A percentile compares a stretch with the other conserved stretches of the same genome.
Evolutionary conservation across 2,888 invertebrate genomes (phyloP).

Genomic region (Scelioninae gen. 2): DNA sequence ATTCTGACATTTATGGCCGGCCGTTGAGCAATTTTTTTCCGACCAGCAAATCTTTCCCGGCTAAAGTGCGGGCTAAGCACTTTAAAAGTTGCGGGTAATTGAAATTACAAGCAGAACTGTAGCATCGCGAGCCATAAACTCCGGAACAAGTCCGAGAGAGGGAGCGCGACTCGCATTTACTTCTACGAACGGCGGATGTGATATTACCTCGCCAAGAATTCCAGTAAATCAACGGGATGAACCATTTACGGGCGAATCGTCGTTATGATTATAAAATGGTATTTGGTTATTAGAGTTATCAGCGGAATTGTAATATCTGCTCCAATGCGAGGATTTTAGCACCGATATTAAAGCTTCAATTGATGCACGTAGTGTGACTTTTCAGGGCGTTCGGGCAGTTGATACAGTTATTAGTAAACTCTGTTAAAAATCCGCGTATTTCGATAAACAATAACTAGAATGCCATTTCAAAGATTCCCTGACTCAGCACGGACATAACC

Average conservation of each 20-base stretch:
- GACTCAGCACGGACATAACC: too few species aligned
- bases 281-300: constrained; percentile 51
- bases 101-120: constrained; percentile 53
- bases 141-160: constrained; percentile 28
- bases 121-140: constrained; percentile 55
- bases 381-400: too few species aligned
- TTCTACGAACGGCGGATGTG: constrained; percentile 40
- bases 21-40: constrained; percentile 49
- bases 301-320: constrained; percentile 32
- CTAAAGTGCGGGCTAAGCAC: constrained; percentile 56
- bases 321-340: not conserved
- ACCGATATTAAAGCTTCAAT: constrained; percentile 15
- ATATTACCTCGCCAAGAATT: constrained; percentile 57
- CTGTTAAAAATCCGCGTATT: too few species aligned
- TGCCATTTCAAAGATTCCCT: too few species aligned
- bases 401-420: too few species aligned
- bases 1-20: constrained; percentile 46
- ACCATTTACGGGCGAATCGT: constrained; percentile 48
- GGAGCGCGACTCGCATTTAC: constrained; percentile 38
- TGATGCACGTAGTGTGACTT: not conserved
- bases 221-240: constrained; percentile 55
- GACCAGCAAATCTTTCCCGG: constrained; percentile 51
- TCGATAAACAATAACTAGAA: too few species aligned
- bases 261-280: constrained; percentile 53
- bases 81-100: constrained; percentile 59